Conservation (phyloP, 1,140 invertebrate genomes). For the Ceratina australensis region DNA sequence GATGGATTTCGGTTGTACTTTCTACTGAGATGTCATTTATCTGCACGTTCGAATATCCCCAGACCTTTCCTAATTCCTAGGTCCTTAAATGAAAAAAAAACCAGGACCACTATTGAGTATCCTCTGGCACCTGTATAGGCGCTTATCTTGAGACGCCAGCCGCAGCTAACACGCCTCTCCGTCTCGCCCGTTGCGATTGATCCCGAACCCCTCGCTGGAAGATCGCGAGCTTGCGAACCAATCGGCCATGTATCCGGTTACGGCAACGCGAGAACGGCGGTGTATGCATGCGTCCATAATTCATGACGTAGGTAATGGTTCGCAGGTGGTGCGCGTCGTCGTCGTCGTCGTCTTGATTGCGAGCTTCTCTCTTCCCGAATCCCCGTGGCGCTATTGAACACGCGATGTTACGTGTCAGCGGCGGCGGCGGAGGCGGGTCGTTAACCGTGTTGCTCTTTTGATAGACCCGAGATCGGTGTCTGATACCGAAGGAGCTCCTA, state of each 20-base stretch:
- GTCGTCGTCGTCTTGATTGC: slow-evolving; percentile 43
- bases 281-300: slow-evolving; percentile 33
- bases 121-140: slow-evolving; percentile 47
- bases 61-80: no score
- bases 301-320: slow-evolving; percentile 41
- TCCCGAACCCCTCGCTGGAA: neutral
- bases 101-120: neutral
- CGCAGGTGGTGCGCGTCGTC: slow-evolving; percentile 40
- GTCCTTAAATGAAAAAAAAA: no score
- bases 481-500: slow-evolving; percentile 35
- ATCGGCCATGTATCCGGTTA: slow-evolving; percentile 31
- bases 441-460: slow-evolving; percentile 49
- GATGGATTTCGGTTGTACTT: no score
- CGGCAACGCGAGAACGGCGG: slow-evolving; percentile 17
- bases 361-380: slow-evolving; percentile 7
- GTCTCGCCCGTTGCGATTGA: slow-evolving; percentile 6
- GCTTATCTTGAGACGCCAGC: slow-evolving; percentile 67
- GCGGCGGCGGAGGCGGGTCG: slow-evolving; percentile 8
- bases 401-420: slow-evolving; percentile 36
- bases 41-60: no score
- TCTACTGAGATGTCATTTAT: no score
- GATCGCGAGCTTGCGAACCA: slow-evolving; percentile 28
- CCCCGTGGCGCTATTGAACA: slow-evolving; percentile 36
- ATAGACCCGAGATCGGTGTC: slow-evolving; percentile 36
- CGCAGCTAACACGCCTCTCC: slow-evolving; percentile 57